Evolutionary conservation across 2,113 vertebrate species (phyloP).

Genomic region (Cyanoderma ruficeps): DNA sequence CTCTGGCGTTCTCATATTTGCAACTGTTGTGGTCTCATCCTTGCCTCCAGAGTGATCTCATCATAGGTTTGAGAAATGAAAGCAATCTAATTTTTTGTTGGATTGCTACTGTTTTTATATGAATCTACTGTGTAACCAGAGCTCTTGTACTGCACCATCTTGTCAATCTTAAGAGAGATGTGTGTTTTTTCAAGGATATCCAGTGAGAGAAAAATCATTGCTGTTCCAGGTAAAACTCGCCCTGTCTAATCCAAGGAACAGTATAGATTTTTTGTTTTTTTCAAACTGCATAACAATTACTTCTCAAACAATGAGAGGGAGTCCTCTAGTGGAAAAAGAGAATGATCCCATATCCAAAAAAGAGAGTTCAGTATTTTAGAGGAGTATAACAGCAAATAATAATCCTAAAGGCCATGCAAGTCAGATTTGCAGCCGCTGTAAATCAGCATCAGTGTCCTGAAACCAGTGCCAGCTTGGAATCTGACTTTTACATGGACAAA

Average conservation of each 20-base stretch:
- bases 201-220: background rate
- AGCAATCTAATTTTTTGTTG: too few species aligned
- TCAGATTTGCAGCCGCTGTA: background rate
- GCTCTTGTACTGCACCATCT: background rate
- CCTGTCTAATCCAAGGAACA: background rate
- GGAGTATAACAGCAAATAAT: background rate
- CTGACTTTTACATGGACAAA: background rate
- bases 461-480: background rate
- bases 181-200: background rate
- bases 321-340: slow-evolving; percentile 66
- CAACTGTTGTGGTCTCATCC: background rate
- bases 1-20: background rate
- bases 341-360: background rate
- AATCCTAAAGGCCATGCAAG: background rate
- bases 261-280: background rate
- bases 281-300: background rate
- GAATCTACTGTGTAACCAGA: background rate
- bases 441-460: background rate
- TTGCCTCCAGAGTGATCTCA: background rate
- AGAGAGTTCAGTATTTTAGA: background rate
- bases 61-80: background rate
- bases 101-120: background rate
- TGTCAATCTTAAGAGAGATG: background rate
- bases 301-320: slow-evolving; percentile 33
- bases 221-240: background rate